phyloP scores from a whole-genome alignment of 2,888 invertebrate species.

The Penaeus monodon region DNA sequence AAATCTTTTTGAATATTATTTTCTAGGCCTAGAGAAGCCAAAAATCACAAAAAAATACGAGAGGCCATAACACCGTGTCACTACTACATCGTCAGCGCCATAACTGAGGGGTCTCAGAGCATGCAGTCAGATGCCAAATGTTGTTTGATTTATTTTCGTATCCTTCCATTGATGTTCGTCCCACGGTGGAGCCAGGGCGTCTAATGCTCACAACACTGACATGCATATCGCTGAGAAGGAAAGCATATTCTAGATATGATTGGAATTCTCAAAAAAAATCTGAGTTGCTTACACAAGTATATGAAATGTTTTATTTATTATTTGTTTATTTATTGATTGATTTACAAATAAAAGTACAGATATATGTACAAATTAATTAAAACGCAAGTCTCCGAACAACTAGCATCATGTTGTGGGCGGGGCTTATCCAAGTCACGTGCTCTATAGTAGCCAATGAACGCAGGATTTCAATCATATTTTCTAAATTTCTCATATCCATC shows the following conservation, averaged over 20 bases:
- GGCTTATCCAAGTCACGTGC: conserved; percentile 19
- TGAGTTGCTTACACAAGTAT: not conserved
- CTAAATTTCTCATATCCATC: not conserved
- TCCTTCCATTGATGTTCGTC: not conserved
- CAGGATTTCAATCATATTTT: conserved; percentile 14
- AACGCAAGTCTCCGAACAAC: not conserved
- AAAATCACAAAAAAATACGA: conserved; percentile 14
- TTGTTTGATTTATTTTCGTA: not conserved
- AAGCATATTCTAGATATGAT: no score
- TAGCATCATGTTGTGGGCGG: conserved; percentile 13
- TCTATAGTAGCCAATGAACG: conserved; percentile 17
- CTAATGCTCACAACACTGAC: not conserved
- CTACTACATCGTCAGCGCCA: conserved; percentile 17
- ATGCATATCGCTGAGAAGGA: no score
- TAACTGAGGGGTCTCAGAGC: not conserved
- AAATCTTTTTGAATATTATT: not conserved
- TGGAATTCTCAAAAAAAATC: not conserved
- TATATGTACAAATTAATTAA: conserved; percentile 3
- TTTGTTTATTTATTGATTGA: not conserved
- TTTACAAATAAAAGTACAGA: not conserved
- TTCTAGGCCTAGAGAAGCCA: conserved; percentile 9
- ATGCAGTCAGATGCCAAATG: not conserved
- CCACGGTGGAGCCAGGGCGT: no score
- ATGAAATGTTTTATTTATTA: no score
- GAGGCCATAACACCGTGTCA: conserved; percentile 11